phyloP scores from a whole-genome alignment of 2,113 vertebrate species.

The Quiscalus mexicanus region DNA sequence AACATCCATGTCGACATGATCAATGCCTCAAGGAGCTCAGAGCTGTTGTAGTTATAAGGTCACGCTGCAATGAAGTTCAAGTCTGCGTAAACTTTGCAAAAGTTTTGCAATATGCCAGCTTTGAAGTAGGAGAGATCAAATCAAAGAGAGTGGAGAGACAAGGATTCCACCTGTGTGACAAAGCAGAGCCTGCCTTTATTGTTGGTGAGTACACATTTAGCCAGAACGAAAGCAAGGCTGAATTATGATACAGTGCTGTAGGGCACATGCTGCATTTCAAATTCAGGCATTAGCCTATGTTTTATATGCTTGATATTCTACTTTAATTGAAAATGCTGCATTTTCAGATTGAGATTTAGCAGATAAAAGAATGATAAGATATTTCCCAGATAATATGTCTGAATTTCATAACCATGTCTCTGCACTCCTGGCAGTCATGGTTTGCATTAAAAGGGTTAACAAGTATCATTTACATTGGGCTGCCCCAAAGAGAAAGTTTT shows the following conservation, averaged over 20 bases:
- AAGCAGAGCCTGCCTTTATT: background rate
- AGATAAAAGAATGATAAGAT: background rate
- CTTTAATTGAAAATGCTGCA: slow-evolving; percentile 17
- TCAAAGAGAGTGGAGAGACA: background rate
- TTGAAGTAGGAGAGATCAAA: background rate
- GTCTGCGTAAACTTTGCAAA: background rate
- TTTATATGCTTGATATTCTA: background rate
- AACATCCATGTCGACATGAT: slow-evolving; percentile 16
- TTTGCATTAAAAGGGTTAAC: background rate
- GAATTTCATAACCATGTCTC: background rate
- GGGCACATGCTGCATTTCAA: background rate
- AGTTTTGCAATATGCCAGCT: background rate
- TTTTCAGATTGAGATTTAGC: background rate
- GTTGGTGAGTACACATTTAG: background rate
- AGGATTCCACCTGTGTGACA: background rate
- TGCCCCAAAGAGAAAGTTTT: background rate
- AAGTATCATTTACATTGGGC: background rate
- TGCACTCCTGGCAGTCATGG: background rate
- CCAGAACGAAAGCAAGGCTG: background rate
- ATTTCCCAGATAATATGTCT: background rate
- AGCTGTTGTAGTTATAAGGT: background rate
- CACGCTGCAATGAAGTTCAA: background rate
- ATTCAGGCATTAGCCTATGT: background rate
- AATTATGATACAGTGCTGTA: background rate
- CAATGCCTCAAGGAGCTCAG: background rate